These are phyloP conservation scores for Acleris sparsana DNA, from an alignment of 2,888 invertebrate genomes.

Conservation along the genomic window DNA sequence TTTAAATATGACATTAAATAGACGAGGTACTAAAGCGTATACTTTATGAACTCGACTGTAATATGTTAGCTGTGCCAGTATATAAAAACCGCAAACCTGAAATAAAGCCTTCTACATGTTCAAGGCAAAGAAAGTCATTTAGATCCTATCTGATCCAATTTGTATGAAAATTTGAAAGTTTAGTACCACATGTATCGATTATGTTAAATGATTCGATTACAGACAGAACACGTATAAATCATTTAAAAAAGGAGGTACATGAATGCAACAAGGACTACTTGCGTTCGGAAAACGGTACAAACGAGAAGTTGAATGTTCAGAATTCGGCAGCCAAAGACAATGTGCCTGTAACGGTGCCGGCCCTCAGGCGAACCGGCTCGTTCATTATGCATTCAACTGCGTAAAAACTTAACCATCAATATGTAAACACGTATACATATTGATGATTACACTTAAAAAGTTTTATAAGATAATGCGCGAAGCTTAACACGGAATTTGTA, in stretches of 20 bases:
- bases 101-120: too few species aligned
- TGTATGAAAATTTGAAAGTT: too few species aligned
- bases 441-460: constrained; percentile 33
- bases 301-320: constrained; percentile 34
- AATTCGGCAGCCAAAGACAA: constrained; percentile 39
- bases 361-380: constrained; percentile 54
- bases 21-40: too few species aligned
- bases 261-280: constrained; percentile 71
- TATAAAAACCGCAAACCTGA: too few species aligned
- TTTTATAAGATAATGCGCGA: constrained; percentile 25
- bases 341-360: constrained; percentile 64
- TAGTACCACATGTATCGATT: too few species aligned
- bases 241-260: constrained; percentile 47
- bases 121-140: too few species aligned
- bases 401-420: constrained; percentile 62
- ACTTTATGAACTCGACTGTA: too few species aligned
- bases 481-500: constrained; percentile 14
- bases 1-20: too few species aligned
- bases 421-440: constrained; percentile 42
- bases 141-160: too few species aligned
- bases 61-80: too few species aligned
- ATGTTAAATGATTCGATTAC: too few species aligned
- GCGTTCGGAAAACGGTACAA: constrained; percentile 72
- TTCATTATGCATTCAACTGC: constrained; percentile 65
- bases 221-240: constrained; percentile 47